Evolutionary conservation across 2,797 vertebrate species (phyloP).

Genomic region (Nyctibius grandis): DNA sequence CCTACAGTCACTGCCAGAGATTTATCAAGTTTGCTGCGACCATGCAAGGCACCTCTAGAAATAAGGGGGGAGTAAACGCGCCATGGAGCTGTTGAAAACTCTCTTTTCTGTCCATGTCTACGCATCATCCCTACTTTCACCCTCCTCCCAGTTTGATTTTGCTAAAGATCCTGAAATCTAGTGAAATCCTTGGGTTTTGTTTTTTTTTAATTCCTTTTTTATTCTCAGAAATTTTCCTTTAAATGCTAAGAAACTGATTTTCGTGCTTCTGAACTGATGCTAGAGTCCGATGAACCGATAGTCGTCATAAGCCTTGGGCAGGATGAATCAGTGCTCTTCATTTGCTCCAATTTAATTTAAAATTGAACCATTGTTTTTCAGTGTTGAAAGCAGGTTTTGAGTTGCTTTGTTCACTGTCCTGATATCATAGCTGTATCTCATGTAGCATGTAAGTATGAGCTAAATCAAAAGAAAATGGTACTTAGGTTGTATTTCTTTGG

Average conservation of each 20-base stretch:
- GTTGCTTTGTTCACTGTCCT: neutral
- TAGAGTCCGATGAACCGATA: neutral
- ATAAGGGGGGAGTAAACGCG: neutral
- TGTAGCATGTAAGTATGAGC: neutral
- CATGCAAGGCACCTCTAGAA: neutral
- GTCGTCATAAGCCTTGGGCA: neutral
- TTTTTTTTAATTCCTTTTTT: accelerated
- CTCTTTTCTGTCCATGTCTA: neutral
- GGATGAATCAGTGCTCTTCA: neutral
- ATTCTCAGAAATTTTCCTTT: neutral
- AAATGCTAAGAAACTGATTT: neutral
- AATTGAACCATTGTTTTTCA: neutral
- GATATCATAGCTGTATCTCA: neutral
- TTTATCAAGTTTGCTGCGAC: neutral
- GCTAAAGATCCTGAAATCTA: neutral
- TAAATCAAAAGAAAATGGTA: neutral
- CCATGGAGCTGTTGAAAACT: neutral
- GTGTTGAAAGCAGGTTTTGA: neutral
- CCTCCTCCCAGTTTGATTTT: neutral
- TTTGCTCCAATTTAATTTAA: neutral
- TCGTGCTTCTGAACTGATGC: neutral
- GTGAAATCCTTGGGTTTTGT: neutral
- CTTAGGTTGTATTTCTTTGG: neutral
- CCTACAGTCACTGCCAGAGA: neutral
- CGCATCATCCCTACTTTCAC: neutral